A percentile compares a stretch with the other conserved stretches of the same genome.
Evolutionary conservation across 2,113 vertebrate species (phyloP).

Genomic region (Speoplatyrhinus poulsoni): DNA sequence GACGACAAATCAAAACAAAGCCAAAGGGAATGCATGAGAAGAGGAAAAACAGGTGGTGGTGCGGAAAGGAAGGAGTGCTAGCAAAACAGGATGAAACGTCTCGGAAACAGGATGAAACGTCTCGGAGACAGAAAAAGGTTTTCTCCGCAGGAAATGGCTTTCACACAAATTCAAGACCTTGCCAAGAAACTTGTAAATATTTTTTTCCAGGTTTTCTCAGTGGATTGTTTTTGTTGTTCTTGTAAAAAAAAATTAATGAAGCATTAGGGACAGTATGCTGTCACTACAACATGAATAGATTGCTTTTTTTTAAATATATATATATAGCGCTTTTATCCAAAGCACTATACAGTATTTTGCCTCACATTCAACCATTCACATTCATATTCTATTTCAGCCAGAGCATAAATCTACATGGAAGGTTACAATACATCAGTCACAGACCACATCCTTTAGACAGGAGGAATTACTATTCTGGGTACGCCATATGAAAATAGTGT

Average conservation of each 20-base stretch:
- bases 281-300: neutral
- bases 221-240: neutral
- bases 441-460: constrained; percentile 9
- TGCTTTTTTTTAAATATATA: neutral
- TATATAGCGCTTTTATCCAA: neutral
- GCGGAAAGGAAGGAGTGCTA: constrained; percentile 29
- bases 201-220: constrained; percentile 7
- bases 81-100: constrained; percentile 57
- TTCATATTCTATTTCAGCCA: neutral
- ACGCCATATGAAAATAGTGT: neutral
- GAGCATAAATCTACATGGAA: neutral
- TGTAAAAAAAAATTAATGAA: neutral
- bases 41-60: constrained; percentile 30
- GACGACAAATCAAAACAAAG: neutral
- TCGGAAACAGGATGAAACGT: constrained; percentile 50
- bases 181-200: constrained; percentile 38
- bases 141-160: constrained; percentile 65
- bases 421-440: neutral
- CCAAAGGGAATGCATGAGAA: neutral
- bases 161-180: constrained; percentile 44
- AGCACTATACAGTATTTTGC: neutral
- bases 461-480: constrained; percentile 6
- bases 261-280: neutral
- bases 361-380: no score
- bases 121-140: constrained; percentile 42